Evolutionary conservation across 2,888 invertebrate species (phyloP).

Genomic region (Volucella inflata): DNA sequence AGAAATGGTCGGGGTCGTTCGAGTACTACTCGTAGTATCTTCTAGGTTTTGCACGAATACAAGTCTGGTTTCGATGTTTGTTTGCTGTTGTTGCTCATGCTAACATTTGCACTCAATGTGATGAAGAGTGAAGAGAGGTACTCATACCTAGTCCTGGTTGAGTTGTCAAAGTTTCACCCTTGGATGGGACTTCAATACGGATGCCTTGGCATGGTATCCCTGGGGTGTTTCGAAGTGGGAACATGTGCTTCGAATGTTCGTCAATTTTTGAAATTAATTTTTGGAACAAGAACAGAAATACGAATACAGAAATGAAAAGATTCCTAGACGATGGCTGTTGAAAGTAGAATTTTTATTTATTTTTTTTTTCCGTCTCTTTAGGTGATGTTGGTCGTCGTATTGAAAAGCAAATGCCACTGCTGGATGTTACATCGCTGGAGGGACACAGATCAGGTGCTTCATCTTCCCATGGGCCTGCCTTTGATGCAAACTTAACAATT

Average conservation of each 20-base stretch:
- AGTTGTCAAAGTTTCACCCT: slow-evolving; percentile 8
- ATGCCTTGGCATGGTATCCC: neutral
- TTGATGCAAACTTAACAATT: slow-evolving; percentile 46
- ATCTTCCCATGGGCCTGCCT: neutral
- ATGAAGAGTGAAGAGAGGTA: slow-evolving; percentile 8
- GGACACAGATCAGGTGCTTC: neutral
- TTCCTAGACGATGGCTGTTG: neutral
- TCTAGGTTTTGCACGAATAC: slow-evolving; percentile 23
- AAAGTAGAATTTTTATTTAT: neutral
- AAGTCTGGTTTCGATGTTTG: slow-evolving; percentile 48
- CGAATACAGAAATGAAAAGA: neutral
- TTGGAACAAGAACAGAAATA: neutral
- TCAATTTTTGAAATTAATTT: slow-evolving; percentile 62
- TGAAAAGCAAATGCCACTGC: slow-evolving; percentile 36
- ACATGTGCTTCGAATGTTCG: slow-evolving; percentile 12
- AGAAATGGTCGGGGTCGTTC: neutral
- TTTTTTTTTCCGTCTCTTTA: neutral
- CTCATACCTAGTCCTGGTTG: neutral
- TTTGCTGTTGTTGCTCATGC: slow-evolving; percentile 41
- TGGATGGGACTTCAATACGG: slow-evolving; percentile 3
- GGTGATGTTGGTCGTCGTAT: slow-evolving; percentile 9
- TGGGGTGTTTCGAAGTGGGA: slow-evolving; percentile 12
- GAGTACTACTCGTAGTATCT: too few relatives aligned
- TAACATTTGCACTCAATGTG: slow-evolving; percentile 60
- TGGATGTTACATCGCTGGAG: neutral